Conservation (phyloP, 35 echinoderm and acorn worm species). For the Amphiura filiformis region DNA sequence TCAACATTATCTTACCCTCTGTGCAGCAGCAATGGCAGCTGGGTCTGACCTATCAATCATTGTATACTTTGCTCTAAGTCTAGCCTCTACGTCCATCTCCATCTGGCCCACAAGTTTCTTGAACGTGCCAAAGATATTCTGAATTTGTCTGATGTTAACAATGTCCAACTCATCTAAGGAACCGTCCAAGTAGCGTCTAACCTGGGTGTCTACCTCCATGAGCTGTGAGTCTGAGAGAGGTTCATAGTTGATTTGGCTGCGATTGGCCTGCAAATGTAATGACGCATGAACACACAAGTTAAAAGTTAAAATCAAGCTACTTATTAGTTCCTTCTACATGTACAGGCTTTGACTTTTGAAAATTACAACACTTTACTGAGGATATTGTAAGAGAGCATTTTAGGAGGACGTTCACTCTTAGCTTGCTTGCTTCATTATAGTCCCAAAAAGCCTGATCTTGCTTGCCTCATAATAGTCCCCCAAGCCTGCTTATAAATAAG, state of each 20-base stretch:
- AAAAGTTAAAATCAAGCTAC: not conserved
- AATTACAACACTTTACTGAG: too few species aligned
- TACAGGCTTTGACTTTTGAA: too few species aligned
- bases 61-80: slow-evolving; percentile 72
- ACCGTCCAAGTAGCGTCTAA: slow-evolving; percentile 80
- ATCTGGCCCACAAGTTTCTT: slow-evolving; percentile 80
- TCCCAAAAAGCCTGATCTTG: too few species aligned
- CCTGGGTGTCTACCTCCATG: slow-evolving; percentile 76
- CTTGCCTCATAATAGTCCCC: too few species aligned
- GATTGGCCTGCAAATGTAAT: slow-evolving; percentile 60
- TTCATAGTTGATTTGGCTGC: slow-evolving; percentile 91
- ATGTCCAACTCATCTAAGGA: slow-evolving; percentile 83
- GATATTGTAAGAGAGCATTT: too few species aligned
- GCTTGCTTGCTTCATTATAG: too few species aligned
- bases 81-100: slow-evolving; percentile 78
- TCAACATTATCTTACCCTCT: too few species aligned
- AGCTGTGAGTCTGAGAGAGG: slow-evolving; percentile 84
- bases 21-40: slow-evolving; percentile 81
- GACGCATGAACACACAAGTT: not conserved
- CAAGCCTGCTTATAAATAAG: too few species aligned
- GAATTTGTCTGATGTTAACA: slow-evolving; percentile 90
- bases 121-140: slow-evolving; percentile 72
- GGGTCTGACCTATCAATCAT: slow-evolving; percentile 88
- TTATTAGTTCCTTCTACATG: not conserved
- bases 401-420: too few species aligned